Evolutionary conservation across 30 jellyfish, hydroid and myxozoan genomes (phyloP), one percentile per base, ranked within the genome.

Genomic region (Hydractinia echinata): DNA sequence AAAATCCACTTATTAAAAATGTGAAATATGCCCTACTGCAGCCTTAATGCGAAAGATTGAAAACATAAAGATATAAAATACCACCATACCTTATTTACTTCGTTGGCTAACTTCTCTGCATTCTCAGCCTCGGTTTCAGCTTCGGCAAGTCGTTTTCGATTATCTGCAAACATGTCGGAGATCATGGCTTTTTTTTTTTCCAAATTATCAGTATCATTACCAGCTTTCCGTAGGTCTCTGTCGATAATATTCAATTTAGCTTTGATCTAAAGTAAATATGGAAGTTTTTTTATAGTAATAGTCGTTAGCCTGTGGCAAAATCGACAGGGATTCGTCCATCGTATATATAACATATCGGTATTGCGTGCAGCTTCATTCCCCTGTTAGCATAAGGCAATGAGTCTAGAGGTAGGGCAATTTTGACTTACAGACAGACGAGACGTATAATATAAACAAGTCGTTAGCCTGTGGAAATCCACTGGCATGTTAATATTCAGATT

Each of bases 81-180:
- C 44, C 44, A 58, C 13, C 89, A 7, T 4, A 82, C 89, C 88
- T 67, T 58, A 19, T 72, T 73, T 13, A 73, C 89, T 52, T 69
- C 19, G 20, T 71, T 52, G 18, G 87, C 89, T 9, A 73, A 8
- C 16, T 52, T 56, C 53, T 70, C 76, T 8, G 89, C 89, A 6
- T 44, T 54, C 10, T 72, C 78, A 21, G 81, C 89, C 49, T 70
- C 89, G 6, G 54, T 13, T 16, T 60, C 86, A 4, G 89, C 89
- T 72, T 82, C 76, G 16, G 62, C 62, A 48, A 82, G 10, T 9
- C 61, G 74, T 54, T 4, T 51, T 70, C 54, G 52, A 60, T 82
- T 82, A 21, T 44, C 86, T 10, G 71, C 87, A 55, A 51, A 82
- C 82, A 39, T 21, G 20, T 2, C 11, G 5, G 19, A n/a, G n/a